phyloP scores from a whole-genome alignment of 2,113 vertebrate genomes.

The Sapajus apella region DNA sequence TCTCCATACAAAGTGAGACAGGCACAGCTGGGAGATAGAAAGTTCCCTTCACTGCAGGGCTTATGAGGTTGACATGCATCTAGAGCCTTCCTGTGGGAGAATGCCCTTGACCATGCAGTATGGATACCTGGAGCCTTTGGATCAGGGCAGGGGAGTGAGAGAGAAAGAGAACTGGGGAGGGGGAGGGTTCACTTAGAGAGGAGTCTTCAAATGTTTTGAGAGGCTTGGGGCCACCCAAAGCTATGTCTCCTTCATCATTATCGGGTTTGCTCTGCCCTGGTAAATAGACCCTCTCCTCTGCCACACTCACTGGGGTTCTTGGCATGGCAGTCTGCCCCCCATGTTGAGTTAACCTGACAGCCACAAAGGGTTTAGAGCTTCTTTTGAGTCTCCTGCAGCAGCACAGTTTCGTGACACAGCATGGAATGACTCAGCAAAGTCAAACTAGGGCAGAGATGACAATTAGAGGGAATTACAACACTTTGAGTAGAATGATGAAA shows the following conservation, averaged over 20 bases:
- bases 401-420: background rate
- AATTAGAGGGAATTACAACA: background rate
- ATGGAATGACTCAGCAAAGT: background rate
- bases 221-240: background rate
- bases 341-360: background rate
- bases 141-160: too few relatives aligned
- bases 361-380: background rate
- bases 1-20: background rate
- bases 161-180: background rate
- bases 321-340: background rate
- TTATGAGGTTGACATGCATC: background rate
- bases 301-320: background rate
- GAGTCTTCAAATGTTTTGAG: background rate
- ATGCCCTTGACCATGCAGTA: background rate
- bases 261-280: background rate
- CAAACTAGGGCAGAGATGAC: conserved; percentile 2
- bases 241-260: background rate
- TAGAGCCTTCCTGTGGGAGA: background rate
- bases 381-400: background rate
- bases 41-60: background rate
- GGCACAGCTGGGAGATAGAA: background rate
- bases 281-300: background rate
- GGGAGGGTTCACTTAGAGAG: background rate
- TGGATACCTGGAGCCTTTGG: background rate
- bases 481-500: background rate